Percentiles rank a stretch among this genome's conserved stretches.
These are phyloP conservation scores for Platygyra sinensis DNA, from an alignment of 64 coral and sea anemone genomes.

Conservation along the genomic window DNA sequence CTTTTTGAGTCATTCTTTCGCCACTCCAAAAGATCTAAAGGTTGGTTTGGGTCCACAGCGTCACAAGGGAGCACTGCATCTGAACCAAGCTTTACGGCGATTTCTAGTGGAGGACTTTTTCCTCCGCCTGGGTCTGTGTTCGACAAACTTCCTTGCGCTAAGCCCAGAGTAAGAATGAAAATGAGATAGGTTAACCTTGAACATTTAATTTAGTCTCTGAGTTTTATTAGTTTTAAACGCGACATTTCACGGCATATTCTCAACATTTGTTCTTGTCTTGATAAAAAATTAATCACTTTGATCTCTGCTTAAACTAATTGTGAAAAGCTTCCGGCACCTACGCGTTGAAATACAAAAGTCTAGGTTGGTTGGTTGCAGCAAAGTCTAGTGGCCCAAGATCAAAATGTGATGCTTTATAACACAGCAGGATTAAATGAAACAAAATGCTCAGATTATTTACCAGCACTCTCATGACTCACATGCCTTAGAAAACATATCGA, in stretches of 20 bases:
- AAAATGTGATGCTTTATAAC: conserved; percentile 6
- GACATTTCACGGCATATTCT: background rate
- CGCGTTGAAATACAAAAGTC: conserved; percentile 3
- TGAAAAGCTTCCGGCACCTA: background rate
- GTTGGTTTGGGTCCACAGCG: conserved; percentile 28
- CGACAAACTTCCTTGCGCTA: conserved; percentile 18
- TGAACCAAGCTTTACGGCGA: conserved; percentile 73
- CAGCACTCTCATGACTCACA: background rate
- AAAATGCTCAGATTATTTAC: conserved; percentile 7
- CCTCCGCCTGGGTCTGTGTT: conserved; percentile 29
- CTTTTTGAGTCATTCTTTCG: conserved; percentile 81
- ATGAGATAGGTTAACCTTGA: background rate
- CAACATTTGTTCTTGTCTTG: background rate
- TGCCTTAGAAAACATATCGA: background rate
- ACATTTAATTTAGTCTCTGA: background rate
- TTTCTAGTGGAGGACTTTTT: conserved; percentile 11
- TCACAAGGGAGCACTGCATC: conserved; percentile 84
- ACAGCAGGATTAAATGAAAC: background rate
- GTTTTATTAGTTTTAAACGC: background rate
- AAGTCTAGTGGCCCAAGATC: background rate
- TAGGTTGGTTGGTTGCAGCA: background rate
- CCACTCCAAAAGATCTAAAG: conserved; percentile 69
- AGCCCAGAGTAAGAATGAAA: conserved; percentile 5
- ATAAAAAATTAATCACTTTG: background rate
- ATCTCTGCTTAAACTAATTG: background rate